phyloP scores from a whole-genome alignment of 2,888 invertebrate genomes.

The Sepioteuthis lessoniana region DNA sequence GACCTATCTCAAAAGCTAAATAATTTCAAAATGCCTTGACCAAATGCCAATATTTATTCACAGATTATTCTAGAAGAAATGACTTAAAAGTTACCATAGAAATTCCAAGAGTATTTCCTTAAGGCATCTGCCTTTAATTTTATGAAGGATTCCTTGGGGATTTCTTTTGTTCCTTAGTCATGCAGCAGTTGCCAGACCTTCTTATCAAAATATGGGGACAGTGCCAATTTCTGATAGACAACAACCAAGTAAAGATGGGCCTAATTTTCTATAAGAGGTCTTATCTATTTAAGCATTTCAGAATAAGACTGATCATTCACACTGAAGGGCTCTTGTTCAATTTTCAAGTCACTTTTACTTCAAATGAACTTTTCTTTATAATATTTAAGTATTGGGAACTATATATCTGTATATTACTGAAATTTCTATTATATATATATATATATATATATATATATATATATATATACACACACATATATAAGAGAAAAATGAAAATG shows the following conservation, averaged over 20 bases:
- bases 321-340: no score
- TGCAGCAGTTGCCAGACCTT: background rate
- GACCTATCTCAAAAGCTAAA: background rate
- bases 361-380: no score
- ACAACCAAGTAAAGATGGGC: background rate
- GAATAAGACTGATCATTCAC: no score
- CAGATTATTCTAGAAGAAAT: background rate
- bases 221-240: slow-evolving; percentile 15
- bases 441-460: no score
- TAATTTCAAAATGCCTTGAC: slow-evolving; percentile 33
- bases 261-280: background rate
- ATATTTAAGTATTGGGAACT: no score
- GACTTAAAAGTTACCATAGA: background rate
- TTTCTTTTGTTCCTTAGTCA: background rate
- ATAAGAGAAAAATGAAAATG: no score
- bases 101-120: background rate
- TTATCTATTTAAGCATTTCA: background rate
- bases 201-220: background rate
- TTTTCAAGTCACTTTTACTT: no score
- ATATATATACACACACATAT: no score
- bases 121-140: background rate
- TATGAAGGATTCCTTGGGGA: slow-evolving; percentile 7
- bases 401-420: no score
- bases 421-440: no score
- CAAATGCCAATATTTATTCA: background rate